Conservation (phyloP, 2,888 invertebrate species). For the Zygaena filipendulae region DNA sequence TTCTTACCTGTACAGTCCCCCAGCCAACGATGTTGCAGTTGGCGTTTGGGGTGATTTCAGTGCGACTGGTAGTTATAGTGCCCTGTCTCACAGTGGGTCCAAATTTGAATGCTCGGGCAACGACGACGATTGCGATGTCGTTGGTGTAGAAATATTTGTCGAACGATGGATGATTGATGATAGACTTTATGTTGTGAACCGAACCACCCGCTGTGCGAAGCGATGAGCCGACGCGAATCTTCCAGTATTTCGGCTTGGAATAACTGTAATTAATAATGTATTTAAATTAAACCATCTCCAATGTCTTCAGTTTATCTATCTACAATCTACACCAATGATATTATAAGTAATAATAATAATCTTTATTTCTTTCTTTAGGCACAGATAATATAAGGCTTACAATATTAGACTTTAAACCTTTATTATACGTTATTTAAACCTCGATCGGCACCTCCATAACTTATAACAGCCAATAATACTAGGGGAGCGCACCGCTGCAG, state of each 20-base stretch:
- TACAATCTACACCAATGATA: too few species aligned
- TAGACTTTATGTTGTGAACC: conserved; percentile 37
- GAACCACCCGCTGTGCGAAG: conserved; percentile 40
- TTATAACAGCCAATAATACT: too few species aligned
- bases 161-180: conserved; percentile 39
- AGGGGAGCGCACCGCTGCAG: too few species aligned
- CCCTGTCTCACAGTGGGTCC: conserved; percentile 39
- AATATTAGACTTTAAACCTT: too few species aligned
- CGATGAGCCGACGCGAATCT: conserved; percentile 46
- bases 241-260: conserved; percentile 42
- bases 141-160: conserved; percentile 42
- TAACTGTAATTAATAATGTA: conserved; percentile 31
- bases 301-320: too few species aligned
- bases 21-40: conserved; percentile 44
- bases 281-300: too few species aligned
- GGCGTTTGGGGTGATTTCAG: conserved; percentile 36
- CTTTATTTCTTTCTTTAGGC: too few species aligned
- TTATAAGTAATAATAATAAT: too few species aligned
- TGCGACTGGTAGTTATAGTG: conserved; percentile 40
- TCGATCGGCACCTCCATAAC: too few species aligned
- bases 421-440: too few species aligned
- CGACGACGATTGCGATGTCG: conserved; percentile 43
- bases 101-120: conserved; percentile 31
- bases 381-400: too few species aligned
- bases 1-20: conserved; percentile 49